A percentile compares a stretch with the other conserved stretches of the same genome.
Evolutionary conservation across 2,797 vertebrate genomes (phyloP).

Genomic region (Caiman crocodilus): DNA sequence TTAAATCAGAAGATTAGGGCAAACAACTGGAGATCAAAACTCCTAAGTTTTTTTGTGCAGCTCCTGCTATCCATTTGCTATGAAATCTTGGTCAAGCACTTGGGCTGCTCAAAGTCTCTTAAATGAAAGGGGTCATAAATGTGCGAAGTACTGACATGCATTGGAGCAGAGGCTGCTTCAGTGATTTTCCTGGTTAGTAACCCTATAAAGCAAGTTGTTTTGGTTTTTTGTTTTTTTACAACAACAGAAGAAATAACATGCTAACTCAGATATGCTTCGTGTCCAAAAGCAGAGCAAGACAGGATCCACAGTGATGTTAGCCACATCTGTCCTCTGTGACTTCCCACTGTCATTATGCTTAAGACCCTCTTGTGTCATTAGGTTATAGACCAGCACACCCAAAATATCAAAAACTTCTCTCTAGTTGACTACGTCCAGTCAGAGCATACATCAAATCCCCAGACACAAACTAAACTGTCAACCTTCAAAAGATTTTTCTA

Average conservation of each 20-base stretch:
- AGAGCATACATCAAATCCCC: constrained; percentile 42
- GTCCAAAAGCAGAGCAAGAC: background rate
- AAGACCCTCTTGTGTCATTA: background rate
- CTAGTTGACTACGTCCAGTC: constrained; percentile 9
- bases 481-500: background rate
- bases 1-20: background rate
- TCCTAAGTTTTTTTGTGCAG: background rate
- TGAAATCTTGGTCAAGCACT: background rate
- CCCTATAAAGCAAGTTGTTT: background rate
- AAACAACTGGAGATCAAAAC: background rate
- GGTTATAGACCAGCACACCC: background rate
- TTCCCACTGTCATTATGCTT: background rate
- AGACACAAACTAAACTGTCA: constrained; percentile 23
- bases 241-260: accelerated
- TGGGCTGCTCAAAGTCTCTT: background rate
- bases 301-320: background rate
- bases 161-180: background rate
- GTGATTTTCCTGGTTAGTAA: background rate
- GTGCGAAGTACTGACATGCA: background rate
- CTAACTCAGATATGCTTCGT: background rate
- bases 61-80: background rate
- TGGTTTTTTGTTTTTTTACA: background rate
- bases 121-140: background rate
- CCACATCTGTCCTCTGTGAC: background rate
- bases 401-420: background rate